Evolutionary conservation across 2,888 invertebrate species (phyloP), one percentile per base, ranked within the genome.

Genomic region (Papilio demoleus): DNA sequence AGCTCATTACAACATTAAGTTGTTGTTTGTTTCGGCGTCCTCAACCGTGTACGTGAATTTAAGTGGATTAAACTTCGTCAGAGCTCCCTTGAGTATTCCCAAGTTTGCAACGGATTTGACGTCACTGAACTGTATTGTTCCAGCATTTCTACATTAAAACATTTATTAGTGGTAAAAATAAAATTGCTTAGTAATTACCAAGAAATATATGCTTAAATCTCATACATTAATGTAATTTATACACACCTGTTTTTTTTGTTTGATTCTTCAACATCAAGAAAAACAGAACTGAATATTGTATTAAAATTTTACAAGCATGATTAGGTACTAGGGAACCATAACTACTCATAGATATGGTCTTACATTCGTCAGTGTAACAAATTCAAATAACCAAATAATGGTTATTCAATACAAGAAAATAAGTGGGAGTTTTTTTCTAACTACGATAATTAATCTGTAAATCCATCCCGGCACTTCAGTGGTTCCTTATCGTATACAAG

Each of bases 41-140:
- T 73, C 79, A 76, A 75, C 73, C 82, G 81, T 86, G 86, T 81
- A 82, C 79, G 73, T 78, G 84, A 88, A 85, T 87, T 79, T 83
- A 85, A 87, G 82, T 85, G 84, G 85, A 89, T 89, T 88, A 87
- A 81, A 81, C 83, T 79, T 77, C 81, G 81, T 77, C 79, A 76
- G 67, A 77, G 78, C 76, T 79, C 75, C 75, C 73, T 62, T 72
- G 77, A 72, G 71, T 50, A 53, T 73, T 71, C 71, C 63, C 61
- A 70, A 68, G 72, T 74, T 74, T 69, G 34, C 56, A 65, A 24
- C 45, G 61, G 61, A 61, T 56, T 65, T 68, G 31, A 60, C 40
- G 68, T 68, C 61, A 65, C 8, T 65, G 61, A 69, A 69, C 69
- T 60, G 58, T 67, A 47, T 34, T 58, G 59, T 64, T n/a, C 19